Conservation (phyloP, 1,140 invertebrate genomes). For the Metopolophium dirhodum region DNA sequence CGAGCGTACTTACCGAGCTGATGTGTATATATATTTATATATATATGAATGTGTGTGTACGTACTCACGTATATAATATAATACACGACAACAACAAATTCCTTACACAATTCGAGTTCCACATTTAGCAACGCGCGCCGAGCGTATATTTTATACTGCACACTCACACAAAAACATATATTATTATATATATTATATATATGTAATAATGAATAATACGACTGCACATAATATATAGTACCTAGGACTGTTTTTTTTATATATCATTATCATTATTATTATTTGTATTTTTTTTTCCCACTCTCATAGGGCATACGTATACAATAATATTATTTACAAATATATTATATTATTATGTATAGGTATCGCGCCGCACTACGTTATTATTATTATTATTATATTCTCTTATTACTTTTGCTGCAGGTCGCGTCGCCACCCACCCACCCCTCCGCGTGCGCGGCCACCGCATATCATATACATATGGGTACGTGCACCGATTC, state of each 20-base stretch:
- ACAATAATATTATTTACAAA: background rate
- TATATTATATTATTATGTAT: background rate
- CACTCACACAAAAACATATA: background rate
- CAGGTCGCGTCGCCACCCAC: background rate
- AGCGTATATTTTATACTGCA: background rate
- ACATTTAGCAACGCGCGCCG: conserved; percentile 36
- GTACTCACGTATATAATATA: background rate
- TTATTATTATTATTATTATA: background rate
- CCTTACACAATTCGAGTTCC: conserved; percentile 55
- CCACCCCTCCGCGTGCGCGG: background rate
- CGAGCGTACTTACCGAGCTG: background rate
- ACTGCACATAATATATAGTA: background rate
- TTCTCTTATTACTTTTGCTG: background rate
- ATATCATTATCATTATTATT: background rate
- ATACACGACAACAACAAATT: conserved; percentile 47
- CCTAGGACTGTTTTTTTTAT: background rate
- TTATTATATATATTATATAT: background rate
- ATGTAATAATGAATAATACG: background rate
- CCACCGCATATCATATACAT: background rate
- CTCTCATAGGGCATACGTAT: background rate
- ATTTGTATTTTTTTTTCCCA: background rate
- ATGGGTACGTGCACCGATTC: conserved; percentile 30
- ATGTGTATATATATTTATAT: background rate
- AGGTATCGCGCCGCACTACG: background rate
- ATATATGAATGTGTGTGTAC: background rate